Evolutionary conservation across 2,888 invertebrate species (phyloP), one percentile per base, ranked within the genome.

Genomic region (Heliconius charithonia): DNA sequence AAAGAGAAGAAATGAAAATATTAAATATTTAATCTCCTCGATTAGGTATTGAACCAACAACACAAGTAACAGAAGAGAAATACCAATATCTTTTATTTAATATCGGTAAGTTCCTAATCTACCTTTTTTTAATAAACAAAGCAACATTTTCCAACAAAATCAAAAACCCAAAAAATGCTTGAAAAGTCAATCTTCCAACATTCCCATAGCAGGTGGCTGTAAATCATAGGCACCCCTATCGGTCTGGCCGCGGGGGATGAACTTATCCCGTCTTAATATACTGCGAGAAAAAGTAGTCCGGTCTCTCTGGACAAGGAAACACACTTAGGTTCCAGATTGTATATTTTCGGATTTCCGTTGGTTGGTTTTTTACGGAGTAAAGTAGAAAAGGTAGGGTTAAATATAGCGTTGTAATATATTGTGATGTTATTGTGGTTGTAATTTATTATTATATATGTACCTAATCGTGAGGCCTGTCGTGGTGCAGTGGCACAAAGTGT

Each of bases 221-320:
- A 93, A 92, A 92, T 93, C 93, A 93, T 92, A 90, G 87, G 83
- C 87, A 86, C 90, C 88, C 86, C 85, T 82, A 77, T 77, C 75
- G 75, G 71, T 81, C 80, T 77, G 83, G 85, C 85, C 85, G 81
- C 83, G 80, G 82, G 87, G 89, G 87, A 83, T 80, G 84, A 83
- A 87, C 85, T 87, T 89, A 91, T 89, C 90, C 90, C 87, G 88
- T 89, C 90, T 93, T 94, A 93, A 94, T 94, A 93, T 88, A 93
- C 90, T 93, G 87, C 87, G 89, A 89, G 91, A 91, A 92, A 92
- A 92, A 93, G 89, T 91, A 91, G 90, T 92, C 92, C 91, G 87
- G 87, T 88, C 89, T 85, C 77, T 79, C 82, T 79, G 86, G 87
- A 88, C 87, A 87, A 85, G 88, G 86, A 85, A 87, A 87, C 85